Evolutionary conservation across 2,113 vertebrate species (phyloP).

Genomic region (Oreochromis spilurus): DNA sequence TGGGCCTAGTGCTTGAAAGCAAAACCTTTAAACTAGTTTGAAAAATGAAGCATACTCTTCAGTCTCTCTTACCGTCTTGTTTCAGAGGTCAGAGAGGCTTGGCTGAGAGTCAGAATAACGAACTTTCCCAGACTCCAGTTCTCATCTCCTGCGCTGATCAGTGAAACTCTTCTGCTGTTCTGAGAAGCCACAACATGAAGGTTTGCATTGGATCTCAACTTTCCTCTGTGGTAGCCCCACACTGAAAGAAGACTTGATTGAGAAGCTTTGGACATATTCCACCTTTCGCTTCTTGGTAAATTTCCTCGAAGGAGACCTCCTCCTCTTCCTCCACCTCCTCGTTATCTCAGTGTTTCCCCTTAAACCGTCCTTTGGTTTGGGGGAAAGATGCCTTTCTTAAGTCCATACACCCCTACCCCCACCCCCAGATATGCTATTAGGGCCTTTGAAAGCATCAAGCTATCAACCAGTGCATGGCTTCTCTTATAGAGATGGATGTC

Average conservation of each 20-base stretch:
- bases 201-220: slow-evolving; percentile 67
- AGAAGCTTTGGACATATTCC: slow-evolving; percentile 51
- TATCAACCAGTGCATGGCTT: slow-evolving; percentile 52
- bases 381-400: slow-evolving; percentile 45
- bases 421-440: slow-evolving; percentile 28
- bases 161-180: slow-evolving; percentile 76
- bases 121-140: slow-evolving; percentile 90
- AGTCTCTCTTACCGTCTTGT: slow-evolving; percentile 18
- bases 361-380: slow-evolving; percentile 50
- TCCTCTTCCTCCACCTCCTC: not conserved
- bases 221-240: slow-evolving; percentile 79
- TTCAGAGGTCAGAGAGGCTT: slow-evolving; percentile 88
- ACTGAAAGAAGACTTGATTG: slow-evolving; percentile 75
- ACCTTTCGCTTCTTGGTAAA: slow-evolving; percentile 59
- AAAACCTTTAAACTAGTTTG: not conserved
- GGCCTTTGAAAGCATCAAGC: slow-evolving; percentile 45
- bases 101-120: slow-evolving; percentile 90
- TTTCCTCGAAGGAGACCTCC: slow-evolving; percentile 63
- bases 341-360: slow-evolving; percentile 55
- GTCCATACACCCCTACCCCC: not conserved
- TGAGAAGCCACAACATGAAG: slow-evolving; percentile 30
- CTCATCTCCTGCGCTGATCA: slow-evolving; percentile 99
- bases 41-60: not conserved
- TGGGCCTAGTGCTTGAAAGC: not conserved
- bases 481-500: slow-evolving; percentile 36